Evolutionary conservation across 2,797 vertebrate species (phyloP), one percentile per base, ranked within the genome.

Genomic region (Darevskia mixta): DNA sequence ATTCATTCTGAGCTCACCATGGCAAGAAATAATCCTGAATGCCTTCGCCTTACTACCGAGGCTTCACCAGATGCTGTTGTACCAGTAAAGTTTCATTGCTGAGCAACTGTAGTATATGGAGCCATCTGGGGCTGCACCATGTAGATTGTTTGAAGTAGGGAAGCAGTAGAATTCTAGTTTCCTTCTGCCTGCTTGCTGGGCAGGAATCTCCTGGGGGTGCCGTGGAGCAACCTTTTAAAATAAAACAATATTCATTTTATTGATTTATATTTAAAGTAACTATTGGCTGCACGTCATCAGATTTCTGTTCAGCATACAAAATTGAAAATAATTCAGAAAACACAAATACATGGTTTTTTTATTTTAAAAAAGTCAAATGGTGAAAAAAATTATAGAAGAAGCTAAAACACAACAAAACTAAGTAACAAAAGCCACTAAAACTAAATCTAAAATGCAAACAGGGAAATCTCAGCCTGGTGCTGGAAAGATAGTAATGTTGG

Each of bases 1-100:
- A 79, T 64, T 79, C 55, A 84, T 80, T 88, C 77, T 49, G n/a
- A 43, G 23, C 7, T 73, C 49, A 32, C 8, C 9, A 7, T 38
- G 27, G 38, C 82, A 80, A 72, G 67, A 64, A 85, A 29, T 64
- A 72, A 83, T 10, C 8, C 64, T 82, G 43, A 84, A 73, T 85
- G 82, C 29, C n/a, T 27, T 69, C 58, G 27, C 23, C 55, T 80
- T 79, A 29, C 55, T 35, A 18, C 38, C 29, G 76, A 79, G 25
- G 29, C 17, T 45, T 32, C 11, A 23, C n/a, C 1, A 61, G 82
- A 64, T 71, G 64, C 55, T 58, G 58, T 2, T 61, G 41, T 32
- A 61, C 25, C 69, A 66, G 41, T 55, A 38, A 66, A 66, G 38
- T 66, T 35, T 20, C 38, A 76, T 66, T 61, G 77, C 49, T 87